phyloP scores from a whole-genome alignment of 2,888 invertebrate genomes.

The Agrotis clavis region DNA sequence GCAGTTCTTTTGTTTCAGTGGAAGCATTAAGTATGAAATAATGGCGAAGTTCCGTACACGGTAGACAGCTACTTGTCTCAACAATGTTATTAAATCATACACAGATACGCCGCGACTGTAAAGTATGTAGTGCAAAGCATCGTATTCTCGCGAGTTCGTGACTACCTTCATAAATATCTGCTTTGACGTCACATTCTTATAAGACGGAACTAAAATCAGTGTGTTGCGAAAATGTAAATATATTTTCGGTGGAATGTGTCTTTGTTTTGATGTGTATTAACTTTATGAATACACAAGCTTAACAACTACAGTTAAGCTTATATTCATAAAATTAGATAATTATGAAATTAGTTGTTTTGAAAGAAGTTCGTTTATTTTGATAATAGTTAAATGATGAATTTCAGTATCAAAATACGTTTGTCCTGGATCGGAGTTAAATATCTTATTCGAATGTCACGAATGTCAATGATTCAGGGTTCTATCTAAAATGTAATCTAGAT shows the following conservation, averaged over 20 bases:
- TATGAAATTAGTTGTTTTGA: no score
- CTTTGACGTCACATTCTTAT: slow-evolving; percentile 54
- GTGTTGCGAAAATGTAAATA: slow-evolving; percentile 24
- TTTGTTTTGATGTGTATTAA: neutral
- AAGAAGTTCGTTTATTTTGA: neutral
- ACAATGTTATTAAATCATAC: slow-evolving; percentile 74
- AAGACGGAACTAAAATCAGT: slow-evolving; percentile 41
- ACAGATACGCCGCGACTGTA: slow-evolving; percentile 61
- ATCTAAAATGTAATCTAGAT: no score
- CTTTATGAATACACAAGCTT: neutral
- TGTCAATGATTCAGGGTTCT: no score
- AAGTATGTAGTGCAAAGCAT: slow-evolving; percentile 62
- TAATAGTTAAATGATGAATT: neutral
- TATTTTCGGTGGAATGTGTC: neutral
- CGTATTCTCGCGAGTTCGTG: slow-evolving; percentile 38
- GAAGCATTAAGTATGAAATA: slow-evolving; percentile 71
- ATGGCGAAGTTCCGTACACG: slow-evolving; percentile 66
- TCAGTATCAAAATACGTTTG: no score
- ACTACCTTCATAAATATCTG: slow-evolving; percentile 55
- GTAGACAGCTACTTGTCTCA: slow-evolving; percentile 68
- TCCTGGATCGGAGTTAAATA: neutral
- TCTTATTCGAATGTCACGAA: neutral
- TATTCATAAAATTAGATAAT: no score
- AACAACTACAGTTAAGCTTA: no score
- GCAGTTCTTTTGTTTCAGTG: slow-evolving; percentile 63